Evolutionary conservation across 2,113 vertebrate genomes (phyloP), one percentile per base, ranked within the genome.

Genomic region (Colinus virginianus): DNA sequence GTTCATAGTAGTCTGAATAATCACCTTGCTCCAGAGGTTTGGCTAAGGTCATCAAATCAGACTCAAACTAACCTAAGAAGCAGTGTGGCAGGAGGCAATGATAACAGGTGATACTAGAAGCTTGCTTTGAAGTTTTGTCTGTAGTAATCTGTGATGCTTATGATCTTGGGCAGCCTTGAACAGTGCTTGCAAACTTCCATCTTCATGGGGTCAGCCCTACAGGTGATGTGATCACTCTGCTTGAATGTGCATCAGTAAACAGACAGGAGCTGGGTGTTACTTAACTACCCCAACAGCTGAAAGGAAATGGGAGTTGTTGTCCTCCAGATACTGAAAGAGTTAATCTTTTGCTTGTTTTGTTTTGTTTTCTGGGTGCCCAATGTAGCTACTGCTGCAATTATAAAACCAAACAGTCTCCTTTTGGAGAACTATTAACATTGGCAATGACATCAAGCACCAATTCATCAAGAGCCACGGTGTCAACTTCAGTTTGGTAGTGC

Each of bases 391-490:
- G 40, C 58, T 86, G 76, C 93, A 96, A 95, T 96, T 95, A 93
- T 84, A 86, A 90, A 92, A 32, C 66, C 64, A 69, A 81, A 85
- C 62, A 58, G 30, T 84, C 23, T 88, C 36, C 69, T 93, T 93
- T 91, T 78, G 53, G 82, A 95, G 66, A 89, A 72, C 72, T 93
- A 58, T 86, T 84, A 93, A 55, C 71, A 71, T 32, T 87, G 75
- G 46, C 79, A 88, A 80, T 64, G 87, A 80, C 78, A 94, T 83
- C 66, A 87, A 91, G 78, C 84, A 84, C 82, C 91, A 86, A 90
- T 96, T 96, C 58, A 72, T 95, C 95, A 95, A 63, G 56, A 94
- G 51, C 81, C 64, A 85, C 64, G 23, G 69, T 83, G 87, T 95
- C 91, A 94, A 34, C 90, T 90, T 85, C 46, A 42, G 64, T 80